Evolutionary conservation across 2,113 vertebrate genomes (phyloP), one percentile per base, ranked within the genome.

Genomic region (Pogonocichla stellata): DNA sequence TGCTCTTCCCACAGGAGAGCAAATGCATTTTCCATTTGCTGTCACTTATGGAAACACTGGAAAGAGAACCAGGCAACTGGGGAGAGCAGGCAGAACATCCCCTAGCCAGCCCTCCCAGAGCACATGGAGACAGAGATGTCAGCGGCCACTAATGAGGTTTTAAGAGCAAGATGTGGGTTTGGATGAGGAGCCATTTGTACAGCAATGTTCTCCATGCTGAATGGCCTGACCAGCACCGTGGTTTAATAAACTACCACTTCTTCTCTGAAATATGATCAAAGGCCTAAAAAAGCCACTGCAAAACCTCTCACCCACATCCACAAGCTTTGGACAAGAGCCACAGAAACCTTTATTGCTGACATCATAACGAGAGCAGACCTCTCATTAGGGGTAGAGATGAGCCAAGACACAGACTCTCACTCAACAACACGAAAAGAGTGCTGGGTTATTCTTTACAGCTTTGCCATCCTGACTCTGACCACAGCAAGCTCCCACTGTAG

Each of bases 131-230:
- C 38, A 57, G 24, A 73, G 28, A 67, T 18, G 8, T 25, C 79
- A 65, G 12, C 0, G 0, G n/a, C 40, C 4, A 9, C 64, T 38
- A n/a, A 61, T 0, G 11, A 81, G 43, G 22, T n/a, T 81, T 70
- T 16, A 43, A 73, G 48, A 92, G 74, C 12, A 70, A 58, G 23
- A 25, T 15, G 38, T 51, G 61, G 57, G 17, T 86, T 91, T 88
- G 71, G 75, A 48, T 31, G 56, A 88, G 47, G 19, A 45, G 82
- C 5, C 14, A 34, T 14, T 82, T 67, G 56, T 48, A 67, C 38
- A 61, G 36, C 36, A 58, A 33, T 14, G 29, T 34, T 72, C 64
- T 62, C 40, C 11, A 3, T 18, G 19, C 43, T 38, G 29, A 36
- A 50, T 1, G 8, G 54, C n/a, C 69, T 45, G 36, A 88, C 29